Evolutionary conservation across 1,140 invertebrate species (phyloP), one percentile per base, ranked within the genome.

Genomic region (Bombus superbus): DNA sequence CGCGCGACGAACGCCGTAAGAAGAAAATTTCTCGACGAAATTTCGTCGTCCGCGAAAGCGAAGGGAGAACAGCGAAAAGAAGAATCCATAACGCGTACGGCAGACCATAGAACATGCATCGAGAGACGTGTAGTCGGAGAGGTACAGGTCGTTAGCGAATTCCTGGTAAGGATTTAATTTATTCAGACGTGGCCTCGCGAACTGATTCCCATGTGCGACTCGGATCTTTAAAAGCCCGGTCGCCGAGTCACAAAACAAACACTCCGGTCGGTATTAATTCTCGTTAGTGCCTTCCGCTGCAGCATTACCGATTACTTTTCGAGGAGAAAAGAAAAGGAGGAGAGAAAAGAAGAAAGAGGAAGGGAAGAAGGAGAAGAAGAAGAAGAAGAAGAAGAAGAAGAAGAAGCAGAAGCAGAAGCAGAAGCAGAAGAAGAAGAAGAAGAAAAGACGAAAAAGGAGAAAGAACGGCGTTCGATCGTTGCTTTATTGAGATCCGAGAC

Each of bases 141-240:
- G 85, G 64, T 89, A 87, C 90, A 86, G 90, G 83, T 93, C 89
- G 90, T 93, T 93, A 93, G 91, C 90, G 89, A 83, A 92, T 93
- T 93, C 91, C 86, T 89, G 91, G 91, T 92, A 93, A 92, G 90
- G 86, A 92, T 93, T 93, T 93, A 93, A 93, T 93, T 93, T 93
- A 93, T 93, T 92, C 92, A 86, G 75, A 87, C 87, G 80, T 89
- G 81, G 77, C 64, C 44, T 81, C 83, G 77, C 73, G 76, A 80
- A 80, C 76, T 85, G 69, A 80, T 85, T 76, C 72, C 35, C 76
- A 57, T 79, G 25, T 79, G 85, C 77, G 64, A 86, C 79, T 86
- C 76, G 71, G 79, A 68, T 89, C 78, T 89, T 90, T 89, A 89
- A 89, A 90, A 79, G 85, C 82, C 66, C 62, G 80, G 59, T 68